Evolutionary conservation across 37 sponge, comb jelly and placozoan species (phyloP).

Genomic region (Bolinopsis microptera): DNA sequence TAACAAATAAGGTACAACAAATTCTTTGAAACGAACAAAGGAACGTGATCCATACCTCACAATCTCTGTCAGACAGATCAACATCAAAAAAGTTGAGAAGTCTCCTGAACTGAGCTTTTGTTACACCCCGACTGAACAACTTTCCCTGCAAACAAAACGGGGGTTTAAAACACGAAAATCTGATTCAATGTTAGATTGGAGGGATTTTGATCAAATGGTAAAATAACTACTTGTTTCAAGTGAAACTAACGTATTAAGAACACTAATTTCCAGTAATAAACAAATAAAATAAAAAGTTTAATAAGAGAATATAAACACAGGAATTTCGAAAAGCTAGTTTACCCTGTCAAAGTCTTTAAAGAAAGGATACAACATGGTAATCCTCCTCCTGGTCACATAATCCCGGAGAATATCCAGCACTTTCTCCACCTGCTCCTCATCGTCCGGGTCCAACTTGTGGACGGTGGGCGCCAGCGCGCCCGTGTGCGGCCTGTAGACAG

Average conservation of each 20-base stretch:
- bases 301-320: neutral
- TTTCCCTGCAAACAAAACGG: constrained; percentile 70
- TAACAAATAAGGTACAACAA: no score
- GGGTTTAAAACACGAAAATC: neutral
- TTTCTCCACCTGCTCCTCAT: constrained; percentile 71
- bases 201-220: neutral
- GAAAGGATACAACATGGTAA: constrained; percentile 77
- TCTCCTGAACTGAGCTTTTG: constrained; percentile 83
- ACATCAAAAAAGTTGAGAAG: constrained; percentile 78
- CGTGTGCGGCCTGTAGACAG: constrained; percentile 74
- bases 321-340: neutral
- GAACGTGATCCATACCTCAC: constrained; percentile 74
- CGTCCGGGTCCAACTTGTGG: constrained; percentile 68
- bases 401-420: constrained; percentile 70
- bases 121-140: constrained; percentile 85
- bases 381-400: constrained; percentile 71
- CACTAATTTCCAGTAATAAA: no score
- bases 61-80: constrained; percentile 73
- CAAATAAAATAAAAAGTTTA: no score
- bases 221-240: no score
- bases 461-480: constrained; percentile 78
- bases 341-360: constrained; percentile 86
- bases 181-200: neutral
- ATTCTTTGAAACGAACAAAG: no score
- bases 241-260: no score